Evolutionary conservation across 2,888 invertebrate genomes (phyloP), one percentile per base, ranked within the genome.

Genomic region (Herminia tarsipennalis): DNA sequence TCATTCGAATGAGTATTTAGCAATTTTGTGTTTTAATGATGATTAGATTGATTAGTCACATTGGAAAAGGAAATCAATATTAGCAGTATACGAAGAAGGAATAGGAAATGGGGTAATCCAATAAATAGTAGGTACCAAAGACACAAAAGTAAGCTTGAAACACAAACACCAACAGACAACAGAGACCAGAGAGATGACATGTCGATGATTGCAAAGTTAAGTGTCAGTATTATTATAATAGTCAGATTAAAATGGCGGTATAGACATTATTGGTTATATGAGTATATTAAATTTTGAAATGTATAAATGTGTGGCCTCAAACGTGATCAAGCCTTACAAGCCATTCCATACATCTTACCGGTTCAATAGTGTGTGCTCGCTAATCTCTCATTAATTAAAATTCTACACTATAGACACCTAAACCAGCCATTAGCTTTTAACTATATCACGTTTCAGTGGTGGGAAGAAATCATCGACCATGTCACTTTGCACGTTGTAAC

Each of bases 401-500:
- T 65, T 58, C 38, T 56, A 50, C 59, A 54, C 44, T 63, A 52
- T 58, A 65, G 62, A 70, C 64, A 63, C 70, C 71, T 76, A 78
- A 71, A 68, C 62, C 67, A 75, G 76, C 67, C 71, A 73, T 65
- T 83, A 83, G 77, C 72, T 83, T 83, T 75, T 73, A 70, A 83
- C 74, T 76, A 93, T 86, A 77, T 86, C 82, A 74, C 80, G 67
- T 78, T 82, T 85, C 78, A 77, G 57, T 75, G 81, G 78, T 70
- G 97, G 97, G 93, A 97, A 97, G 90, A 97, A 94, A 92, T 97
- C 97, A 95, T 97, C 96, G 93, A 97, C 96, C 92, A 96, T 95
- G 94, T 95, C 94, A 93, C 96, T 96, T 93, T 97, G 97, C 93
- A 96, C 96, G 93, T 95, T 93, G 94, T 97, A 97, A 93, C 97